phyloP scores from a whole-genome alignment of 2,113 vertebrate genomes.

The Illadopsis cleaveri region DNA sequence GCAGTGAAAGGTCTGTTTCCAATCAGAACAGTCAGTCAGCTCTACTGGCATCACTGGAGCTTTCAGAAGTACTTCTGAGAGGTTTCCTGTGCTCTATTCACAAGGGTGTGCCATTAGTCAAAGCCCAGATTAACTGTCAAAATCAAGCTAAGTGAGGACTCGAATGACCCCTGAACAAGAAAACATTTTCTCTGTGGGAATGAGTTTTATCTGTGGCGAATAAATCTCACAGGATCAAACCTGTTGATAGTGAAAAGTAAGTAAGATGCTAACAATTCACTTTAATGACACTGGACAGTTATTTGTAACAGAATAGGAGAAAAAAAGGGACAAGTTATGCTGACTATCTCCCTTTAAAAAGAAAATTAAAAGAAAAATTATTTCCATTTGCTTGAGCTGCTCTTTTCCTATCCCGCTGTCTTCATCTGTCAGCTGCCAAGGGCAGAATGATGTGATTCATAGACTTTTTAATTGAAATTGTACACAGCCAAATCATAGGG shows the following conservation, averaged over 20 bases:
- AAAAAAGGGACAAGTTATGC: neutral
- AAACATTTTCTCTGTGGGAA: neutral
- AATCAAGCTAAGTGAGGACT: neutral
- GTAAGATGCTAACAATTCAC: neutral
- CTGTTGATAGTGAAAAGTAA: neutral
- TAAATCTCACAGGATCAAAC: neutral
- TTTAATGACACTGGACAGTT: neutral
- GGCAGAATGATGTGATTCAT: conserved; percentile 33
- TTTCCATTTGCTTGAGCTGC: conserved; percentile 43
- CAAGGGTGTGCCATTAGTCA: neutral
- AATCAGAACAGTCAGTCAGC: neutral
- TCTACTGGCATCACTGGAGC: neutral
- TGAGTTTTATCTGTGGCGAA: neutral
- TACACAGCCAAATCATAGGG: conserved; percentile 6
- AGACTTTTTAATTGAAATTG: conserved; percentile 41
- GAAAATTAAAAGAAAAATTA: conserved; percentile 18
- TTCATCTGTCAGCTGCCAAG: conserved; percentile 43
- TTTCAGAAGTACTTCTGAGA: neutral
- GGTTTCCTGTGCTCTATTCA: neutral
- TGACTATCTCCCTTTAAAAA: conserved; percentile 3
- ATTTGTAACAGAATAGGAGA: neutral
- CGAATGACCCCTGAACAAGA: neutral
- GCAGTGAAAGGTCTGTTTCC: neutral
- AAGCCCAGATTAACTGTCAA: neutral
- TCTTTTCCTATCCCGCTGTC: conserved; percentile 54